Percentiles rank a stretch among this genome's conserved stretches.
phyloP scores from a whole-genome alignment of 2,797 vertebrate genomes.

The Cuculus canorus region DNA sequence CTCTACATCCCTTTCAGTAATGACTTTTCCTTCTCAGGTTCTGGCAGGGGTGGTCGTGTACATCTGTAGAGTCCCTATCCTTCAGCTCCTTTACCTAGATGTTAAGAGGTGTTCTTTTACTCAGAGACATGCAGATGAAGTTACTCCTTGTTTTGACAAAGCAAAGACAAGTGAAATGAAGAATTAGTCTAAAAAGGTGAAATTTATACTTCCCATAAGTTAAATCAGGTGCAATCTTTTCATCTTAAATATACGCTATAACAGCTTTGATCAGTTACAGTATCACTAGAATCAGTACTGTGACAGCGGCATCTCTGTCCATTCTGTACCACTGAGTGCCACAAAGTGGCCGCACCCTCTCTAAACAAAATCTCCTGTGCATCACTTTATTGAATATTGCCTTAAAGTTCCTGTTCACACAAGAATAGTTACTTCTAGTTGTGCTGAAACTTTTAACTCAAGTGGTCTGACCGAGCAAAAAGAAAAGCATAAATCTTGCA shows the following conservation, averaged over 20 bases:
- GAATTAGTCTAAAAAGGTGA: not conserved
- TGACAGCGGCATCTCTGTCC: not conserved
- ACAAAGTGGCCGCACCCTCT: not conserved
- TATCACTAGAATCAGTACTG: not conserved
- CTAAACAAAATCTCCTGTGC: not conserved
- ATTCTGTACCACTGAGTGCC: not conserved
- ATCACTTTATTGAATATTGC: not conserved
- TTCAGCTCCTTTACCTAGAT: not conserved
- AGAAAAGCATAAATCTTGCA: not conserved
- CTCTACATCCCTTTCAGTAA: not conserved
- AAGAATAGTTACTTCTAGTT: not conserved
- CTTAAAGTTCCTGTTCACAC: not conserved
- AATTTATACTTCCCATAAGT: not conserved
- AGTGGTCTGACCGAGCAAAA: not conserved
- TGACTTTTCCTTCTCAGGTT: not conserved
- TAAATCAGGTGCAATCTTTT: not conserved
- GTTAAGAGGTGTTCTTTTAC: not conserved
- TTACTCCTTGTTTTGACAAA: not conserved
- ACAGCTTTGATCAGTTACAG: not conserved
- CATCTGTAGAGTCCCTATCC: not conserved
- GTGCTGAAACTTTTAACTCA: not conserved
- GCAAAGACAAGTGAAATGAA: not conserved
- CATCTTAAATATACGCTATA: not conserved
- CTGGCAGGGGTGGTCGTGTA: not conserved
- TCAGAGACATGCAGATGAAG: not conserved